Conservation (phyloP, 1,140 invertebrate genomes). For the Drosophila tsacasi region DNA sequence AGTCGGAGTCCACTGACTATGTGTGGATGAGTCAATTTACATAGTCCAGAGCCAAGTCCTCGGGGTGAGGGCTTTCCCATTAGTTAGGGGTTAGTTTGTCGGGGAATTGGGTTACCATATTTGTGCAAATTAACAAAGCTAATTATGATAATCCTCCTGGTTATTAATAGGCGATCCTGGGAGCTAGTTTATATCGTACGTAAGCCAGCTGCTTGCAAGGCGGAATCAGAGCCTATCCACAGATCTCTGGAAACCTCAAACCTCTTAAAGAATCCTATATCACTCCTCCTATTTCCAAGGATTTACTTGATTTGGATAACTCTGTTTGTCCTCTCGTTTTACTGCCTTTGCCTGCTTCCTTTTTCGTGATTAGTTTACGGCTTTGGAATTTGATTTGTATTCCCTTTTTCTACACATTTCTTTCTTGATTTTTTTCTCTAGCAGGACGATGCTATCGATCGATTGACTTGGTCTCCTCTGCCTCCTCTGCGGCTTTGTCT, state of each 20-base stretch:
- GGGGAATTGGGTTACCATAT: conserved; percentile 22
- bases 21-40: conserved; percentile 50
- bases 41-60: conserved; percentile 22
- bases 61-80: not conserved
- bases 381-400: conserved; percentile 46
- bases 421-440: not conserved
- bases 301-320: conserved; percentile 33
- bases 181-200: no score
- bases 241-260: conserved; percentile 1
- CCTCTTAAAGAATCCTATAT: not conserved
- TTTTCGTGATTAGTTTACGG: conserved; percentile 72
- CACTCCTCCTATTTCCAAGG: conserved; percentile 33
- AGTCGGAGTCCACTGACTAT: conserved; percentile 37
- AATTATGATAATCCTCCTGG: conserved; percentile 35
- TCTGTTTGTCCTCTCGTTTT: conserved; percentile 58
- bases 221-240: not conserved
- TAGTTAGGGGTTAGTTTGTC: conserved; percentile 42
- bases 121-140: conserved; percentile 41
- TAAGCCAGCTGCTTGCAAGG: conserved; percentile 10
- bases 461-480: conserved; percentile 48
- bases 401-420: conserved; percentile 8
- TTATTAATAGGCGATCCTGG: conserved; percentile 22
- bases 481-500: conserved; percentile 43
- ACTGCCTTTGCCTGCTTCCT: conserved; percentile 59
- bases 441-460: conserved; percentile 65